These are phyloP conservation scores for Troides aeacus DNA, from an alignment of 2,888 invertebrate genomes.

Conservation along the genomic window DNA sequence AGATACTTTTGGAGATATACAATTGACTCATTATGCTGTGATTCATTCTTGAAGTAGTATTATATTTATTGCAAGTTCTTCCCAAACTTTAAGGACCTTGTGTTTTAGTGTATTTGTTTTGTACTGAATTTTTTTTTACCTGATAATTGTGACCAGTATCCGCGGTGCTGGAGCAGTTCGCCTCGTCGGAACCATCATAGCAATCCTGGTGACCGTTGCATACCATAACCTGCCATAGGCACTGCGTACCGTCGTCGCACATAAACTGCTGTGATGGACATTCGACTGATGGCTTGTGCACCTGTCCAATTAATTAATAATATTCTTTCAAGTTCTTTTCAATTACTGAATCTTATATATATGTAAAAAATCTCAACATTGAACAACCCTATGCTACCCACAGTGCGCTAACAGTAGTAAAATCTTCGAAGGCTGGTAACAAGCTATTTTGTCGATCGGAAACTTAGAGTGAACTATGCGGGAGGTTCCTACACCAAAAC, in stretches of 20 bases:
- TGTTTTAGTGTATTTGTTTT: neutral
- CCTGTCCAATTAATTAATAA: constrained; percentile 4
- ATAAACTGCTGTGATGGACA: constrained; percentile 54
- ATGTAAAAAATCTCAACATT: neutral
- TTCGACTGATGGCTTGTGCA: constrained; percentile 32
- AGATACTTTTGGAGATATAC: too few relatives aligned
- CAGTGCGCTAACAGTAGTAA: too few relatives aligned
- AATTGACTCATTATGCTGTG: too few relatives aligned
- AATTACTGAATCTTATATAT: neutral
- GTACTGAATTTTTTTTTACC: constrained; percentile 36
- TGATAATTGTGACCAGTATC: constrained; percentile 49
- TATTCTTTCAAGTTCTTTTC: neutral
- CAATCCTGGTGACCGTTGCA: constrained; percentile 87
- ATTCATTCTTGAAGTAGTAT: too few relatives aligned
- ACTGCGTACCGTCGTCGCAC: constrained; percentile 71
- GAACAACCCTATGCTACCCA: too few relatives aligned
- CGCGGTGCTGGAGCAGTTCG: constrained; percentile 75
- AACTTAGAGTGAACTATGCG: too few relatives aligned
- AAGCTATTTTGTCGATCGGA: too few relatives aligned
- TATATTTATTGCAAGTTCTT: too few relatives aligned
- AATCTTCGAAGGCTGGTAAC: too few relatives aligned
- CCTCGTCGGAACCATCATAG: constrained; percentile 87
- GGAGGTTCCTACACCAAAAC: too few relatives aligned
- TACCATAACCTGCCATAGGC: constrained; percentile 79
- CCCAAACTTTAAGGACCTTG: too few relatives aligned